Conservation (phyloP, 2,888 invertebrate genomes). For the Harpalus rubripes region DNA sequence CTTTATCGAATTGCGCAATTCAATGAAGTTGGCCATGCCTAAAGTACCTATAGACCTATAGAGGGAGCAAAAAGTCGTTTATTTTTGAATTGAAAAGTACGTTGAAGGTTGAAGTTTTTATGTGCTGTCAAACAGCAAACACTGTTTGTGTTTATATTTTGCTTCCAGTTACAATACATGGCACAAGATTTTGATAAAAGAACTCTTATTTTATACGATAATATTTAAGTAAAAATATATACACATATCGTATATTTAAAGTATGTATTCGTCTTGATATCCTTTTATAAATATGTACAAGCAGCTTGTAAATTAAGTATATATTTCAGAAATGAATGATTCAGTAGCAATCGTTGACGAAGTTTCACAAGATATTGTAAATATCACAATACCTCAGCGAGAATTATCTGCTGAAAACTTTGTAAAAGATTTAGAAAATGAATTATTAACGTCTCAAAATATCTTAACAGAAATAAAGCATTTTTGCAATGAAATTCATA, state of each 20-base stretch:
- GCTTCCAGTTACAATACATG: neutral
- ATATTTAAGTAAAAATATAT: neutral
- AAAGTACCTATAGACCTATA: too few relatives aligned
- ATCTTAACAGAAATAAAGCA: neutral
- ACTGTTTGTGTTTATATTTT: neutral
- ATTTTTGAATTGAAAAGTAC: too few relatives aligned
- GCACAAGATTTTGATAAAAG: neutral
- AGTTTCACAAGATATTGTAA: neutral
- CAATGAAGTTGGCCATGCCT: too few relatives aligned
- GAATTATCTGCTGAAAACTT: neutral
- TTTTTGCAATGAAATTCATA: neutral
- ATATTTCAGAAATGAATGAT: slow-evolving; percentile 39
- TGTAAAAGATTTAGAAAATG: neutral
- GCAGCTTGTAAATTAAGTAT: neutral
- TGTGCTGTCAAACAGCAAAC: neutral
- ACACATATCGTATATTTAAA: neutral
- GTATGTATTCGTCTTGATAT: neutral
- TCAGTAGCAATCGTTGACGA: neutral
- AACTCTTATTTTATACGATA: neutral
- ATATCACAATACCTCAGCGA: neutral
- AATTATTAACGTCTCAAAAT: neutral
- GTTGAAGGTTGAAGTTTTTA: neutral
- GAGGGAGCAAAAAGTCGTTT: too few relatives aligned
- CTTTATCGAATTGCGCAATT: too few relatives aligned
- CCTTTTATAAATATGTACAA: too few relatives aligned